phyloP scores from a whole-genome alignment of 2,113 vertebrate species.

The Boleophthalmus pectinirostris region DNA sequence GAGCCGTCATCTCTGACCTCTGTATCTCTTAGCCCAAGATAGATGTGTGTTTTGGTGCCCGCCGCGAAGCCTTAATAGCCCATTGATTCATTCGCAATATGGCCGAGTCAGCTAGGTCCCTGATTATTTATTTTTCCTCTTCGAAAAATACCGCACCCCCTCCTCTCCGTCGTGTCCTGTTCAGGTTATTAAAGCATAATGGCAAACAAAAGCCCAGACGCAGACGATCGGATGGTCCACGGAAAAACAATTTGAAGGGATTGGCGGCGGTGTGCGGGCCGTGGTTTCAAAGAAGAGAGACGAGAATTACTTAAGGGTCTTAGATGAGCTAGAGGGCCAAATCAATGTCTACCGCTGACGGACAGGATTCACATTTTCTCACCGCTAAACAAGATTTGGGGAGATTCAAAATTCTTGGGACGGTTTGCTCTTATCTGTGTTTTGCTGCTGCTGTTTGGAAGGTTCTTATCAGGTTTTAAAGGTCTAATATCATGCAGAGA shows the following conservation, averaged over 20 bases:
- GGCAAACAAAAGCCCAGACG: constrained; percentile 62
- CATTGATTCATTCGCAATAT: constrained; percentile 71
- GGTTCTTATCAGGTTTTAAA: not conserved
- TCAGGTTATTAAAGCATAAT: constrained; percentile 73
- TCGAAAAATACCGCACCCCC: constrained; percentile 38
- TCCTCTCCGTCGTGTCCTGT: constrained; percentile 36
- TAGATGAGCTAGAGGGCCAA: constrained; percentile 66
- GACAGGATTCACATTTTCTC: constrained; percentile 44
- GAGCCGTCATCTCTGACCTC: constrained; percentile 67
- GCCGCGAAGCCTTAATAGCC: constrained; percentile 67
- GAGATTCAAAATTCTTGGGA: not conserved
- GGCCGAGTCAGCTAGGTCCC: constrained; percentile 58
- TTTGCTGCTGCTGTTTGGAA: not conserved
- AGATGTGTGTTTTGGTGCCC: constrained; percentile 63
- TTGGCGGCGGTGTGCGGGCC: constrained; percentile 59
- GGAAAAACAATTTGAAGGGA: constrained; percentile 73
- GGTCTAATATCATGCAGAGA: not conserved
- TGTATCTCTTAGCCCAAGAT: constrained; percentile 60
- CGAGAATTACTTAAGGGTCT: constrained; percentile 57
- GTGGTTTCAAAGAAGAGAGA: constrained; percentile 35
- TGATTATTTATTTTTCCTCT: constrained; percentile 75
- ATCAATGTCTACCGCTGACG: constrained; percentile 66
- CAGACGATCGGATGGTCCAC: constrained; percentile 58
- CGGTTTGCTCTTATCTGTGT: not conserved
- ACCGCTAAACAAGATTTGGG: constrained; percentile 20